Base-by-base conservation (phyloP, 2,113 vertebrate species). In the Scopus umbretta region DNA sequence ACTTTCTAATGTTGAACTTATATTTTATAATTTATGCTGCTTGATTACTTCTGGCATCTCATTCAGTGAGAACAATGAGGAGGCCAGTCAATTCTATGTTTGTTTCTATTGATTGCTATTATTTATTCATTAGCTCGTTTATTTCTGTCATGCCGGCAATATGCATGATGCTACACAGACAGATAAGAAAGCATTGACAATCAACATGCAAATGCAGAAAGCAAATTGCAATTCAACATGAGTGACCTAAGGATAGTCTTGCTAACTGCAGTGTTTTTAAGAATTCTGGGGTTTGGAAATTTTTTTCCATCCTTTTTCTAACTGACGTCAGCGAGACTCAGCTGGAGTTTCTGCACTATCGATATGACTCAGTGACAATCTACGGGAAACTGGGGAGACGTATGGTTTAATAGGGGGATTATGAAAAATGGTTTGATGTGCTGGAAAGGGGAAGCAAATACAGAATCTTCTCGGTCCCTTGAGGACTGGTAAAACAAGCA, bases 91-190 rank as follows among this genome's bases (percentile, higher is more conserved):
- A 42, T 82, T 80, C 72, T 75, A 3, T 84, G 88, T 92, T 94
- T 96, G 83, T 94, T 97, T 92, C 58, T 63, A 80, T 90, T 95
- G 91, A 95, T 95, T 94, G 38, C 5, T 92, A 80, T 97, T 95
- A 97, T 94, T 97, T 97, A 96, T 97, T 97, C 89, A 97, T 96
- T 94, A 95, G 20, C 62, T 94, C 50, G 0, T 95, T 95, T 97
- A 95, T 85, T 96, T 95, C 34, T 95, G 66, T 86, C 65, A 49
- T 56, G 80, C 56, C 3, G 8, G 52, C 83, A 94, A 11, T 80
- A 79, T 18, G 71, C n/a, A 45, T 32, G 62, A 76, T 62, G 16
- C 32, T 66, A 30, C 13, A n/a, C 32, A 88, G 84, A 43, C 22
- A 75, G 76, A 71, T 43, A 81, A 88, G 68, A 94, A 88, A 72